Evolutionary conservation across 2,888 invertebrate species (phyloP), one percentile per base, ranked within the genome.

Genomic region (Nebria salina): DNA sequence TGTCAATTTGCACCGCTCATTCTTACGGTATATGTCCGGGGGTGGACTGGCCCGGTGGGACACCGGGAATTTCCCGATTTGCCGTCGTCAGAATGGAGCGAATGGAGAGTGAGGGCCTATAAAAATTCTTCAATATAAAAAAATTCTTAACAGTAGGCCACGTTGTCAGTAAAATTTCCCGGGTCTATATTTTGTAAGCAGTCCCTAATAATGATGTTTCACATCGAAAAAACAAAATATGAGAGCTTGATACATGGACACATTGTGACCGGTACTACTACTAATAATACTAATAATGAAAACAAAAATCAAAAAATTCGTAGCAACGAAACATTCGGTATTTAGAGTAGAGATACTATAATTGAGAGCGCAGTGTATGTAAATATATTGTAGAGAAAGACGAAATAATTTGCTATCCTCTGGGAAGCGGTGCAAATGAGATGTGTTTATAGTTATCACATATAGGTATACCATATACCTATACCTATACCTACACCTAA

Each of bases 1-100:
- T 54, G 54, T 54, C 54, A 54, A 54, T 54, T 54, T 54, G 54
- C 54, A 54, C 54, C 54, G 54, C 54, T 54, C 54, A 54, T 54
- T 54, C 54, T 54, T 54, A 54, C 54, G 54, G 54, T 54, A 54
- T 54, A 54, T 54, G 54, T 54, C 54, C 54, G 54, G 54, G 54
- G 54, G 54, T 54, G 54, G 54, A 54, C 54, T 54, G 54, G 54
- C 54, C 54, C 54, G 54, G 54, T 54, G 54, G 54, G 54, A 54
- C 54, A 54, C 54, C 54, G 54, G 54, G 54, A 54, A 54, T 54
- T 54, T 54, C 54, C 54, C 54, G 54, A 54, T 54, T 54, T 54
- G 54, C 54, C 54, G 54, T 54, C 54, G 54, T 54, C 54, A 54
- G 54, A 54, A 54, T 54, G 54, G 54, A 54, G 54, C 54, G 54